Evolutionary conservation across 2,888 invertebrate genomes (phyloP), one percentile per base, ranked within the genome.

Genomic region (Callyntrura sp.): DNA sequence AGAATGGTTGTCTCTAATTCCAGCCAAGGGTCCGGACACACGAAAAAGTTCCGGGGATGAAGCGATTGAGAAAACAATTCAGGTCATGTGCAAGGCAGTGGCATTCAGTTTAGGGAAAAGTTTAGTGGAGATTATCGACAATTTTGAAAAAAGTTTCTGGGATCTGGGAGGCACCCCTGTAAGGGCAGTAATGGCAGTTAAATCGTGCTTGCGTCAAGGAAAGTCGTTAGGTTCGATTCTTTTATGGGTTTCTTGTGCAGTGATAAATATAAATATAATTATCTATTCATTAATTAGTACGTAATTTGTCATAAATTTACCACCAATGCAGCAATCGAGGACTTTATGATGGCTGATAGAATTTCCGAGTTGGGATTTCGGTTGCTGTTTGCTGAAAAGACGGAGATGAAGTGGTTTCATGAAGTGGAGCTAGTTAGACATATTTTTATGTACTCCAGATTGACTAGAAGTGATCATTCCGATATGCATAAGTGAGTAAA

Each of bases 161-260:
- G 81, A 68, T 0, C 17, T 79, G 45, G 81, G 81, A 20, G 87
- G 87, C 8, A 60, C 79, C 9, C 87, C 87, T 8, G 20, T 87
- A 11, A 48, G 81, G 70, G 79, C 87, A 5, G 68, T 87, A 11
- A 20, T 81, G 17, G 45, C 87, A 28, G 68, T 87, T 11, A 87
- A 87, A 55, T 87, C 87, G 28, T 87, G 87, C n/a, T 57, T 87
- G 0, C 68, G 87, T 23, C 87, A 87, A 68, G 87, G 79, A 55
- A 79, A 68, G 17, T 55, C n/a, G n/a, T n/a, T n/a, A n/a, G n/a
- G n/a, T n/a, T n/a, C n/a, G n/a, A n/a, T n/a, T n/a, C n/a, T n/a
- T n/a, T n/a, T n/a, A n/a, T n/a, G n/a, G n/a, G n/a, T n/a, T n/a
- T n/a, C n/a, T n/a, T n/a, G n/a, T n/a, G n/a, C n/a, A n/a, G n/a